These are phyloP conservation scores for Ophthalmolycus amberensis DNA, from an alignment of 2,113 vertebrate species.

Conservation along the genomic window DNA sequence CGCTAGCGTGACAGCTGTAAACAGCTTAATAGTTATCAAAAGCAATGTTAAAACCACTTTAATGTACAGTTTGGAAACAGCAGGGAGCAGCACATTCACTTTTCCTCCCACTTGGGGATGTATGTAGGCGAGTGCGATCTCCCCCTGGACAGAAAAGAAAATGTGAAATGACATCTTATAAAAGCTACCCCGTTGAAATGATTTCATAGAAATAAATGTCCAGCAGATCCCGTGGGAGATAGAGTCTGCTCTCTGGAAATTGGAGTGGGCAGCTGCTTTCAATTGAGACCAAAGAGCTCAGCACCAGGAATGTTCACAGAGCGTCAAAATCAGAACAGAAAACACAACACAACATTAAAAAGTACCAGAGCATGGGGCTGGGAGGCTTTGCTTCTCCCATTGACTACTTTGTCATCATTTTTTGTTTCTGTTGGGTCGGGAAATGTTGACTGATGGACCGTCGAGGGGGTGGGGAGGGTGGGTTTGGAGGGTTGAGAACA, in stretches of 20 bases:
- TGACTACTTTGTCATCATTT: constrained; percentile 12
- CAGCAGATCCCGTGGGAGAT: constrained; percentile 61
- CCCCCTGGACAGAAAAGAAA: constrained; percentile 37
- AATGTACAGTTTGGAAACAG: constrained; percentile 5
- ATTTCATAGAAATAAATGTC: constrained; percentile 67
- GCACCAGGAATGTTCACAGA: constrained; percentile 57
- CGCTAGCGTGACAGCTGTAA: neutral
- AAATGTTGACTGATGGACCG: neutral
- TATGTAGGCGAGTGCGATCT: neutral
- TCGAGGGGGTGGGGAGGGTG: neutral
- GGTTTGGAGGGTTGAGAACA: neutral
- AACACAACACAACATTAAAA: constrained; percentile 56
- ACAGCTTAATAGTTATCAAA: too few species aligned
- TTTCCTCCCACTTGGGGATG: neutral
- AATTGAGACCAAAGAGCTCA: constrained; percentile 62
- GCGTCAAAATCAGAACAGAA: constrained; percentile 53
- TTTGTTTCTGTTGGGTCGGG: constrained; percentile 12
- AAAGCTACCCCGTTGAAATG: constrained; percentile 62
- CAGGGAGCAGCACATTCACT: constrained; percentile 6
- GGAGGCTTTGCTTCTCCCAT: neutral
- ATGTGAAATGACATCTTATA: constrained; percentile 63
- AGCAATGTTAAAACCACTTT: neutral
- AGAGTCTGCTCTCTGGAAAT: constrained; percentile 44
- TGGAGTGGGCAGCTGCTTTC: constrained; percentile 67
- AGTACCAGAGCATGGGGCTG: constrained; percentile 19